Base-by-base conservation (phyloP, 2,797 vertebrate genomes). In the Falco biarmicus region DNA sequence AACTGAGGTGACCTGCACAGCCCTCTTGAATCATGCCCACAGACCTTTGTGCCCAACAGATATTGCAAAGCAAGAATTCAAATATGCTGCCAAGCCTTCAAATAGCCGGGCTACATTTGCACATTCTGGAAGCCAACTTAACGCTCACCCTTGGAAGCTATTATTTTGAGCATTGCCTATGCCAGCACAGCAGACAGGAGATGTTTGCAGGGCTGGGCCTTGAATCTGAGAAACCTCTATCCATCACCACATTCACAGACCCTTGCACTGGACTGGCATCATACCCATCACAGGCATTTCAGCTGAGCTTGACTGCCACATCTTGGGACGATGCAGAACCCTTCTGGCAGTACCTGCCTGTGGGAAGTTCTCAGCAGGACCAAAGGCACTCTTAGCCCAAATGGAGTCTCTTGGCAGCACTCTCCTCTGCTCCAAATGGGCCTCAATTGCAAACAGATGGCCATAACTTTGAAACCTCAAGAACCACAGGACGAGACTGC, bases 381-480 rank as follows among this genome's bases (percentile, higher is more conserved):
- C 90, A 82, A 97, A 95, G 74, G 70, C 78, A 70, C 61, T 83
- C 43, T 60, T 54, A 24, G 8, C 50, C 65, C 65, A 43, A 76
- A 94, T 92, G 39, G 51, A 94, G 45, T 48, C 63, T 93, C 47
- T 95, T 89, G 70, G 63, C 56, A 59, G 73, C 75, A 41, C 53
- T 96, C 74, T 97, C 68, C 76, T 91, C 54, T 89, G 66, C 79
- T 97, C 93, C 84, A 98, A 98, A 97, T n/a, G 92, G 84, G 73
- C 82, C 77, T 96, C 97, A 98, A 98, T 98, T 97, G 97, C 86
- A 97, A 98, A 98, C 98, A 99, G 98, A 98, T 99, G 99, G 96
- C 79, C 95, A 69, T 96, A 97, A 98, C 97, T 98, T 97, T 95
- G 87, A 85, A 95, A 94, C 89, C 90, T 87, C 64, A 95, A 95